Percentiles rank a stretch among this genome's conserved stretches.
phyloP scores from a whole-genome alignment of 2,797 vertebrate genomes.

The Myiothlypis chrysogaster region DNA sequence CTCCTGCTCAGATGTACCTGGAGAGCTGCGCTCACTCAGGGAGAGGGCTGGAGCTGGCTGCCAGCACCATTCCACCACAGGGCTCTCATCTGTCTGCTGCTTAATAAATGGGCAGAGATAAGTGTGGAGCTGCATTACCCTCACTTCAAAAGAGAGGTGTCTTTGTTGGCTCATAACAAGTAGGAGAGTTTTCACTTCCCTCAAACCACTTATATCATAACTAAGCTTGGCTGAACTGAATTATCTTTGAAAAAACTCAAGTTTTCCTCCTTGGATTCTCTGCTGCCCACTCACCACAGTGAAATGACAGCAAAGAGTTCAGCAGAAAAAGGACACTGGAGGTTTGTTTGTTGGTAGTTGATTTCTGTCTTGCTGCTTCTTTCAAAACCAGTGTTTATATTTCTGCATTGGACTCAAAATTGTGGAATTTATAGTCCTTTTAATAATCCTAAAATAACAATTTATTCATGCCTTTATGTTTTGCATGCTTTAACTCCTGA shows the following conservation, averaged over 20 bases:
- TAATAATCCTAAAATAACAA: background rate
- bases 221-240: background rate
- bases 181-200: background rate
- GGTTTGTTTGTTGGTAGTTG: background rate
- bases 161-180: background rate
- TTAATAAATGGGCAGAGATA: constrained; percentile 32
- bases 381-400: background rate
- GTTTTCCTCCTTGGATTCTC: background rate
- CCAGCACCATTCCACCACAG: constrained; percentile 2
- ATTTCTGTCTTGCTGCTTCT: background rate
- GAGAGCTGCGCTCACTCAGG: background rate
- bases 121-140: constrained; percentile 30
- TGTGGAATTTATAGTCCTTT: background rate
- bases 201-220: background rate
- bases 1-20: constrained; percentile 12
- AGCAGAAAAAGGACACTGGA: background rate
- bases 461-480: background rate
- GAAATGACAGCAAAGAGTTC: background rate
- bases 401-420: background rate
- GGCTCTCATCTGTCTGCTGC: constrained; percentile 37
- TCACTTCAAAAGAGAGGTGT: constrained; percentile 30
- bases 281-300: background rate
- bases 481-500: background rate
- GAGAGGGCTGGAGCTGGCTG: background rate
- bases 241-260: background rate